Evolutionary conservation across 2,113 vertebrate species (phyloP).

Genomic region (Heterotilapia buettikoferi): DNA sequence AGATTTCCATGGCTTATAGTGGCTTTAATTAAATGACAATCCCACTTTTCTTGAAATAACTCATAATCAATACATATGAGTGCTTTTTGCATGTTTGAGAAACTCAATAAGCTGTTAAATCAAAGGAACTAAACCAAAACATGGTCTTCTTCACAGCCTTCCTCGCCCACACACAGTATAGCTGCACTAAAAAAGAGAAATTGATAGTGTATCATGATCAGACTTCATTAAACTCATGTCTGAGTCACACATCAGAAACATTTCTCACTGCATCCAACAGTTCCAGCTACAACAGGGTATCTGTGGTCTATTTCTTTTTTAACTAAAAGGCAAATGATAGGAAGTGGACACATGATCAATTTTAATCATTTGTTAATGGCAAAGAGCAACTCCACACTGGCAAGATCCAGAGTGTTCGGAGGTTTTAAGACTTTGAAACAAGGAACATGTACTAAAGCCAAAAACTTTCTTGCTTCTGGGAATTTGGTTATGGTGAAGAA

Average conservation of each 20-base stretch:
- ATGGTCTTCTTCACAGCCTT: not conserved
- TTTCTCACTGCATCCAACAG: not conserved
- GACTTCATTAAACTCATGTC: not conserved
- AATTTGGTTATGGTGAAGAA: not conserved
- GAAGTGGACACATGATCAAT: not conserved
- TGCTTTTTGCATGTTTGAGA: not conserved
- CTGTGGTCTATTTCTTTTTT: not conserved
- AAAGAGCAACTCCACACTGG: not conserved
- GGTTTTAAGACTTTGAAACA: not conserved
- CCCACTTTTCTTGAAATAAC: not conserved
- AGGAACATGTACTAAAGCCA: not conserved
- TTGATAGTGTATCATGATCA: not conserved
- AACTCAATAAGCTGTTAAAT: not conserved
- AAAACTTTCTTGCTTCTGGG: not conserved
- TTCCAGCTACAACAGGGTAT: not conserved
- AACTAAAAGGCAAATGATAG: not conserved
- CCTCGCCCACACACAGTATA: not conserved
- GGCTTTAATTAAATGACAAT: not conserved
- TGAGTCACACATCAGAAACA: not conserved
- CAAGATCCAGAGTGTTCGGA: not conserved
- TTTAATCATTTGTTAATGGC: not conserved
- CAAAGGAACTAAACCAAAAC: not conserved
- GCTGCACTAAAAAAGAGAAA: not conserved
- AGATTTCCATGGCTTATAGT: not conserved
- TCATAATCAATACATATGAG: not conserved